Conservation (phyloP, 2,888 invertebrate genomes). For the Pristionchus japonicus region DNA sequence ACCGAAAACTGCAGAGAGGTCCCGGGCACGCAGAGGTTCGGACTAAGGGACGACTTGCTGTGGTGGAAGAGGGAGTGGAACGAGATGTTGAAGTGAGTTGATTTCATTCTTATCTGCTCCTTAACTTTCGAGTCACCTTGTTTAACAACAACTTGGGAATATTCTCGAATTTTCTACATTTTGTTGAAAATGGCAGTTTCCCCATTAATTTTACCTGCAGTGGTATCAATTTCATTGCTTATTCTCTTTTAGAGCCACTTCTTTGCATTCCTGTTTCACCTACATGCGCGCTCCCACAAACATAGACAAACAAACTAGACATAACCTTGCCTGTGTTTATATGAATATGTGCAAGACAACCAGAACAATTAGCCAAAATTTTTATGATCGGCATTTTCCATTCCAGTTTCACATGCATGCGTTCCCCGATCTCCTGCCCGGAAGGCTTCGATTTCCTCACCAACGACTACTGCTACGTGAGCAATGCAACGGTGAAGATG, state of each 20-base stretch:
- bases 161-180: too few relatives aligned
- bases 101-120: too few relatives aligned
- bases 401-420: neutral
- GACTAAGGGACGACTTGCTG: neutral
- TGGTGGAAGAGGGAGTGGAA: neutral
- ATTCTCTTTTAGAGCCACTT: too few relatives aligned
- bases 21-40: neutral
- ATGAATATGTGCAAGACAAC: neutral
- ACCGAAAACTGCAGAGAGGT: conserved; percentile 6
- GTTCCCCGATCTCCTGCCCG: neutral
- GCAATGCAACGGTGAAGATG: neutral
- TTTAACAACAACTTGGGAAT: too few relatives aligned
- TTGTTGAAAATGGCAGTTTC: too few relatives aligned
- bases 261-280: too few relatives aligned
- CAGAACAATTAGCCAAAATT: neutral
- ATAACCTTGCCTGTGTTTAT: too few relatives aligned
- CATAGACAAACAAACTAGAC: too few relatives aligned
- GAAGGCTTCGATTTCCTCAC: neutral
- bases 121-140: too few relatives aligned
- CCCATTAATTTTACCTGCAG: too few relatives aligned
- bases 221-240: too few relatives aligned
- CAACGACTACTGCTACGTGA: neutral
- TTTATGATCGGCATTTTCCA: neutral
- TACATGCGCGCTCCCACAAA: neutral
- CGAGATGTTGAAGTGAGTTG: neutral